These are phyloP conservation scores for Cephalopholis sonnerati DNA, from an alignment of 2,113 vertebrate genomes.

Conservation along the genomic window DNA sequence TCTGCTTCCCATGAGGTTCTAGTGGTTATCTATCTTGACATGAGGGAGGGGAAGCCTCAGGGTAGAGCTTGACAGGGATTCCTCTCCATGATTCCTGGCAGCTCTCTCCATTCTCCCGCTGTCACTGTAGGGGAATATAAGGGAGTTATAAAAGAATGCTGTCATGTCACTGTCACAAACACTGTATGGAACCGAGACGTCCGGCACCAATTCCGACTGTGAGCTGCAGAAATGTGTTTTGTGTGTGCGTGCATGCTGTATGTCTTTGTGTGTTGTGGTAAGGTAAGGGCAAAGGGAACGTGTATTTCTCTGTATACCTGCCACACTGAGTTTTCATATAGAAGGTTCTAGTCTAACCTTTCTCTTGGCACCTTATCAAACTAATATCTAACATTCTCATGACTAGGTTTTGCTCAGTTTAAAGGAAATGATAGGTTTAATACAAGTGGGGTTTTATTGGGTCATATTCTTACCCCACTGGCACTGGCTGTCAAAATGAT, in stretches of 20 bases:
- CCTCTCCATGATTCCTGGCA: constrained; percentile 73
- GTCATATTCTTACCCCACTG: neutral
- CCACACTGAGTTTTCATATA: constrained; percentile 27
- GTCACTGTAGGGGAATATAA: constrained; percentile 71
- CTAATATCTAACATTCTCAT: neutral
- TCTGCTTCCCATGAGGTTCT: constrained; percentile 49
- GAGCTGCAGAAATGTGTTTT: constrained; percentile 39
- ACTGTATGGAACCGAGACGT: constrained; percentile 51
- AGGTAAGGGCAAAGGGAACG: constrained; percentile 17
- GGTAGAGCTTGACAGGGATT: constrained; percentile 72
- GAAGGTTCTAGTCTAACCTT: neutral
- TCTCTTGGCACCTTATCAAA: neutral
- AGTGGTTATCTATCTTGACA: constrained; percentile 72
- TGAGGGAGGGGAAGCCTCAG: constrained; percentile 63
- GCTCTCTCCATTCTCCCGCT: constrained; percentile 66
- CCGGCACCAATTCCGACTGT: constrained; percentile 8
- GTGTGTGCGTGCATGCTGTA: neutral
- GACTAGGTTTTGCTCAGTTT: neutral
- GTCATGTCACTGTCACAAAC: constrained; percentile 77
- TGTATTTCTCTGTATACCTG: constrained; percentile 50
- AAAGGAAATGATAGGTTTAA: neutral
- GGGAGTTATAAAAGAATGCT: constrained; percentile 72
- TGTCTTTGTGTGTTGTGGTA: constrained; percentile 8
- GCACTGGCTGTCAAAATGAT: no score
- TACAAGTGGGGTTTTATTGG: neutral